Percentiles rank a stretch among this genome's conserved stretches.
phyloP scores from a whole-genome alignment of 2,888 invertebrate genomes.

The Ophioninae sp. region DNA sequence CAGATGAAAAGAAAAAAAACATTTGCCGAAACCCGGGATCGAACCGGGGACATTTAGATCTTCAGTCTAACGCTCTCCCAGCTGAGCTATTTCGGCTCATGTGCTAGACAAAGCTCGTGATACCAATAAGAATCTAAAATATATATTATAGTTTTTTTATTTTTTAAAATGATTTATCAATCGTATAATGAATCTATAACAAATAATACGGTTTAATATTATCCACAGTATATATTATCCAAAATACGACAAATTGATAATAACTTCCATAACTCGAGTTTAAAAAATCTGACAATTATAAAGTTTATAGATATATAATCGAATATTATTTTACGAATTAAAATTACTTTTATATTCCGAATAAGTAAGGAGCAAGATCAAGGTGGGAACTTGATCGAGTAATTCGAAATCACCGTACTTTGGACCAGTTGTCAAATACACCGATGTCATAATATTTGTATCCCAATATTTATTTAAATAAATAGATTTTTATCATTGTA shows the following conservation, averaged over 20 bases:
- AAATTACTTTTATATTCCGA: too few relatives aligned
- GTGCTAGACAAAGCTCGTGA: neutral
- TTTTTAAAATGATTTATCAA: neutral
- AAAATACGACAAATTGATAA: neutral
- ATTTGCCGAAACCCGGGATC: slow-evolving; percentile 67
- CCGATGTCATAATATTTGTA: neutral
- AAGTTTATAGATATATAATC: neutral
- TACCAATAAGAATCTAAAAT: neutral
- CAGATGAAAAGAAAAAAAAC: slow-evolving; percentile 35
- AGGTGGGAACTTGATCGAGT: neutral
- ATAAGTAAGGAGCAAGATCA: neutral
- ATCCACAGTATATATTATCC: neutral
- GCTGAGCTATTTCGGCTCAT: slow-evolving; percentile 86
- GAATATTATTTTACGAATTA: neutral
- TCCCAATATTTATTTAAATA: neutral
- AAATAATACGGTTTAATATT: neutral
- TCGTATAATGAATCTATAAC: neutral
- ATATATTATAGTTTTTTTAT: neutral
- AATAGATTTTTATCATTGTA: neutral
- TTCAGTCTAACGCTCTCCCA: slow-evolving; percentile 87
- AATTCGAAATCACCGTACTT: neutral
- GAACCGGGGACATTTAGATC: slow-evolving; percentile 84
- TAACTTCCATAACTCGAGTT: neutral
- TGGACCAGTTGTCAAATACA: slow-evolving; percentile 6
- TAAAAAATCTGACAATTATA: neutral